Evolutionary conservation across 2,797 vertebrate species (phyloP), one percentile per base, ranked within the genome.

Genomic region (Lophius americanus): DNA sequence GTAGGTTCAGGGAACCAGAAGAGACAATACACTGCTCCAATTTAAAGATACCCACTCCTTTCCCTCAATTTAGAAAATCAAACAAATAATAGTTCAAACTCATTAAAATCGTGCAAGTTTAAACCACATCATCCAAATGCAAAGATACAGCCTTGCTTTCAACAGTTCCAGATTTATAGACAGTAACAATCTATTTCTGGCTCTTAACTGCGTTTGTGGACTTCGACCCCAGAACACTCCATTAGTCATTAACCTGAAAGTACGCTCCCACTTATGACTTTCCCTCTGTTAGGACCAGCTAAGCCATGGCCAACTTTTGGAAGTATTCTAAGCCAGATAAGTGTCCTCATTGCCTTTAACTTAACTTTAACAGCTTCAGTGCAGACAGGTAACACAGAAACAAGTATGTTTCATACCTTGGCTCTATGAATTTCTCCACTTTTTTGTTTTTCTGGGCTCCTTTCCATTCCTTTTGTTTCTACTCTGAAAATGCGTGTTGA

Each of bases 211-310:
- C 60, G 62, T 53, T 51, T 66, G 68, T 82, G 86, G 87, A 90
- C 89, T 90, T 91, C 84, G 88, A 70, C 79, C 87, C 82, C 60
- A 5, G 50, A 64, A 59, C 61, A 42, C 78, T 88, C 68, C 73
- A 90, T 93, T 89, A 94, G 82, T 92, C 86, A 94, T 94, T 93
- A 93, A 94, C 91, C 88, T 83, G 83, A 89, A 74, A 75, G 75
- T 79, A 88, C 88, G 89, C 88, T 90, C 83, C 79, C 78, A 75
- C 51, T 77, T 64, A 79, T 70, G 76, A 79, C 81, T 84, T 87
- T 87, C 75, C 58, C 54, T 68, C 47, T 51, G 61, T 49, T 48
- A 57, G 13, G 43, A 58, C 60, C 54, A 50, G 64, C 68, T 32
- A 66, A 75, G 60, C 54, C 39, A 68, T 71, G 56, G 43, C 12